Evolutionary conservation across 2,888 invertebrate species (phyloP), one percentile per base, ranked within the genome.

Genomic region (Limnephilus marmoratus): DNA sequence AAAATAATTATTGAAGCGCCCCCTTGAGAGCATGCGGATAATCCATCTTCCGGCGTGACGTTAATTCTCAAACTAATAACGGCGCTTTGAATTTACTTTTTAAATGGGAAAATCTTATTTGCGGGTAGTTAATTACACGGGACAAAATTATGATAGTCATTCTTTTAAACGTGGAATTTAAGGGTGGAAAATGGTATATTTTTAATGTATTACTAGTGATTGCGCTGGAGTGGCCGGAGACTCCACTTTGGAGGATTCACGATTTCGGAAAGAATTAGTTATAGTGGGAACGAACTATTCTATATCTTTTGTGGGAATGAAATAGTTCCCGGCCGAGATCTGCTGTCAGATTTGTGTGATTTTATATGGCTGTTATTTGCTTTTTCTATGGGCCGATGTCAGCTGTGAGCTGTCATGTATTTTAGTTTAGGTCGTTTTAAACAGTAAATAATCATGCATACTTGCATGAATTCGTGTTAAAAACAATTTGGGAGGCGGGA

Each of bases 31-130:
- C 29, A 1, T 45, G 53, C n/a, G 86, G 15, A 86, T 49, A 86
- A 86, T 89, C 81, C 91, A 89, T 92, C 90, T 90, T 34, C 86
- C 85, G 15, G 12, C n/a, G 45, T 29, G 86, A 49, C 53, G 45
- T 68, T 68, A 24, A 68, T 68, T 82, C 34, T 34, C 34, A 82
- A 31, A 34, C 34, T 34, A 82, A 68, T 68, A 68, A 24, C 24
- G 34, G 34, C 82, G 82, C 31, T 34, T 34, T 18, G 82, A 82
- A 82, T 82, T 82, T 82, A 82, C 5, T 82, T 82, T 82, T 82
- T 3, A 82, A 82, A 82, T 82, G 18, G 13, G 82, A 34, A 82
- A 82, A 82, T 34, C 68, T 68, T 68, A 68, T 68, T 68, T 68
- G 9, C 68, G 68, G 68, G n/a, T 68, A 68, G 68, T 68, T n/a